A percentile compares a stretch with the other conserved stretches of the same genome.
Conservation (phyloP, 1,140 invertebrate species). For the Drosophila miranda region DNA sequence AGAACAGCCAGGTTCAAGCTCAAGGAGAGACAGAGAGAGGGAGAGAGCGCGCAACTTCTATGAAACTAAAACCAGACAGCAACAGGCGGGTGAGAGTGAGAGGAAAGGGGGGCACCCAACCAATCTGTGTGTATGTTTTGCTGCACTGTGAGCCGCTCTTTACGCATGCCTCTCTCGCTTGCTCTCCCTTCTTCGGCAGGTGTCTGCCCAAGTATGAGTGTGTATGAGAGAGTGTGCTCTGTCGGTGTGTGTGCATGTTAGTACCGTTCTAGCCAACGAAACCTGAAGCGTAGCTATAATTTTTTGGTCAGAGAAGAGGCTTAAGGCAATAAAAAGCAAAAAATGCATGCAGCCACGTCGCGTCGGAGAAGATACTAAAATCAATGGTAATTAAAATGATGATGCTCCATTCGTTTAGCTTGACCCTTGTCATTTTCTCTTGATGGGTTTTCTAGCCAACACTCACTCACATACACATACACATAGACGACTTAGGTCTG, state of each 20-base stretch:
- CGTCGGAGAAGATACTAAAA: constrained; percentile 31
- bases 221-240: constrained; percentile 19
- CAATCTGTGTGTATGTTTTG: constrained; percentile 15
- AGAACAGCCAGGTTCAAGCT: constrained; percentile 61
- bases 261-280: constrained; percentile 77
- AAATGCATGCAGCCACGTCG: constrained; percentile 69
- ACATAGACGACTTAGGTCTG: constrained; percentile 18
- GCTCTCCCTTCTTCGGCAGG: constrained; percentile 37
- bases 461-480: constrained; percentile 29
- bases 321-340: constrained; percentile 47
- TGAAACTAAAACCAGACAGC: constrained; percentile 12
- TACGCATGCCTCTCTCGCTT: constrained; percentile 40
- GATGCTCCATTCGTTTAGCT: constrained; percentile 23
- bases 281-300: constrained; percentile 77
- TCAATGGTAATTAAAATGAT: constrained; percentile 29
- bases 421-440: constrained; percentile 61
- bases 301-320: constrained; percentile 47
- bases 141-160: constrained; percentile 64
- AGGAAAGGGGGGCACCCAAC: constrained; percentile 43
- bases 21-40: constrained; percentile 35
- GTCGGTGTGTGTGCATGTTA: constrained; percentile 52
- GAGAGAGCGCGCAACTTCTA: constrained; percentile 19
- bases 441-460: constrained; percentile 51
- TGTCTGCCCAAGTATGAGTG: constrained; percentile 27
- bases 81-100: constrained; percentile 22